Evolutionary conservation across 1,140 invertebrate species (phyloP).

Genomic region (Vanessa tameamea): DNA sequence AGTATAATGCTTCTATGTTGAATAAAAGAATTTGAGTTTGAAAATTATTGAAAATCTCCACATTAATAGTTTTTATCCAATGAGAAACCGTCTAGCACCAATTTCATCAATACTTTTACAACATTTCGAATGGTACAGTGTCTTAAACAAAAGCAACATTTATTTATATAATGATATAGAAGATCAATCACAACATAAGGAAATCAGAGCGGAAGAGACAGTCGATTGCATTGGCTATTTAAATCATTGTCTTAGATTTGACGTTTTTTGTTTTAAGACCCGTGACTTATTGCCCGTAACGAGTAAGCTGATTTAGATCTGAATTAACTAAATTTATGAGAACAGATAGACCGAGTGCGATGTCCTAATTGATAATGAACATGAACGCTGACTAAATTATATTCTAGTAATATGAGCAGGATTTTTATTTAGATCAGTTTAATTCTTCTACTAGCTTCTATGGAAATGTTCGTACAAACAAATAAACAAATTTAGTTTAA

Average conservation of each 20-base stretch:
- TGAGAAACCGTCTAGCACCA: too few species aligned
- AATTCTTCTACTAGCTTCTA: too few species aligned
- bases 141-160: too few species aligned
- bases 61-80: too few species aligned
- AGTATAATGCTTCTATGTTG: too few species aligned
- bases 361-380: background rate
- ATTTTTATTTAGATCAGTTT: background rate
- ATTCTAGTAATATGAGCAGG: background rate
- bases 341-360: background rate
- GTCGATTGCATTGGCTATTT: background rate
- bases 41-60: too few species aligned
- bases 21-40: too few species aligned
- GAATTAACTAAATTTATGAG: background rate
- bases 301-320: background rate
- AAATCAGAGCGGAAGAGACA: background rate
- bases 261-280: slow-evolving; percentile 16
- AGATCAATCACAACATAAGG: background rate
- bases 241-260: slow-evolving; percentile 25
- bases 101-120: too few species aligned
- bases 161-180: too few species aligned
- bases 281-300: slow-evolving; percentile 10
- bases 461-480: too few species aligned
- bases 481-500: too few species aligned
- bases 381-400: background rate
- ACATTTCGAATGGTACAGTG: too few species aligned